These are phyloP conservation scores for Morphnarchus princeps DNA, from an alignment of 2,113 vertebrate genomes.

Conservation along the genomic window DNA sequence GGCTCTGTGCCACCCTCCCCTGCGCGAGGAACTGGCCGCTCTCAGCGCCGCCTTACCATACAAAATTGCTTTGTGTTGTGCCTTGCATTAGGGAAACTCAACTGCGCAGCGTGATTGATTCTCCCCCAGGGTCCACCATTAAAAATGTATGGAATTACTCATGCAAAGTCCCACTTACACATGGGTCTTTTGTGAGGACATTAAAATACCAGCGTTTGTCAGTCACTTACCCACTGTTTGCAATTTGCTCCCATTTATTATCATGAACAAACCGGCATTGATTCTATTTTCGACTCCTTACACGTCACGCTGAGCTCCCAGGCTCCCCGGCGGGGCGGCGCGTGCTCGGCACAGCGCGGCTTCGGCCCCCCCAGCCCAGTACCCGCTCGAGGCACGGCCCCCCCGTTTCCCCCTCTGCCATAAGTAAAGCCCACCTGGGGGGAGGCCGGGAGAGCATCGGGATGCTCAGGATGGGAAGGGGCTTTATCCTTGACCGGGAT, in stretches of 20 bases:
- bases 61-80: background rate
- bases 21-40: background rate
- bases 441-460: rapidly evolving
- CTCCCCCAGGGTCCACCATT: background rate
- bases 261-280: background rate
- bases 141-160: slow-evolving; percentile 49
- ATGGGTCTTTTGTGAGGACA: background rate
- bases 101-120: background rate
- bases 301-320: background rate
- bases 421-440: background rate
- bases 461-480: background rate
- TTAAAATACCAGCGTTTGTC: background rate
- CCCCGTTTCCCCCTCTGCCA: background rate
- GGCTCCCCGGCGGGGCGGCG: background rate
- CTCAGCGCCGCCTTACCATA: background rate
- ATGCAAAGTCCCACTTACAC: background rate
- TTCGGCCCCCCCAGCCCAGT: background rate
- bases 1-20: background rate
- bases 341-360: background rate
- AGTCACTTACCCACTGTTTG: background rate
- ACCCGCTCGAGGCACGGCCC: background rate
- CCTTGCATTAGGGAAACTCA: background rate
- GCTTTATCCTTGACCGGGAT: background rate
- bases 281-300: background rate
- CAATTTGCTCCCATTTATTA: background rate